These are phyloP conservation scores for Omphaloscelis lunosa DNA, from an alignment of 2,888 invertebrate species.

Conservation along the genomic window DNA sequence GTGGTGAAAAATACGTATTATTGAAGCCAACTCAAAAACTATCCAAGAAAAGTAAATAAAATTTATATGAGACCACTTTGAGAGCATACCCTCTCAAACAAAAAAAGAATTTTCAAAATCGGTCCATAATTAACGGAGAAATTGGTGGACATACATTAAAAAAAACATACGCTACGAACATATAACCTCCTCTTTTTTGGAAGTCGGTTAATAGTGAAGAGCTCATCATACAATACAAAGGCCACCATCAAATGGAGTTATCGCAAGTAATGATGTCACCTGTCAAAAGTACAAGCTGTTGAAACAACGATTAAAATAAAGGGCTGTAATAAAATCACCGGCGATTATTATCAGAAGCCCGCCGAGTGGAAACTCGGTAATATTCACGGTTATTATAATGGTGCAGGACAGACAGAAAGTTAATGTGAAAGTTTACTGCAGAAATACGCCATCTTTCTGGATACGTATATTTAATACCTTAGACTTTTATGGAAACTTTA, in stretches of 20 bases:
- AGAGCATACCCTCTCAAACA: too few relatives aligned
- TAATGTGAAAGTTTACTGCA: neutral
- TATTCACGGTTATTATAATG: slow-evolving; percentile 59
- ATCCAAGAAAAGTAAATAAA: too few relatives aligned
- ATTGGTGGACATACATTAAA: too few relatives aligned
- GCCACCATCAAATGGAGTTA: neutral
- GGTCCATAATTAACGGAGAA: too few relatives aligned
- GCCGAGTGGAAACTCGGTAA: slow-evolving; percentile 66
- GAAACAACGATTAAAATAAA: slow-evolving; percentile 59
- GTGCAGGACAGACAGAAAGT: slow-evolving; percentile 44
- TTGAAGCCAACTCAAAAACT: too few relatives aligned
- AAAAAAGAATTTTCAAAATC: too few relatives aligned
- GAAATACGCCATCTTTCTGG: neutral
- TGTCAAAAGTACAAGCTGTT: slow-evolving; percentile 53
- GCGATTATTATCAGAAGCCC: slow-evolving; percentile 60
- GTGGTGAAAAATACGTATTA: too few relatives aligned
- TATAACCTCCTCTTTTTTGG: too few relatives aligned
- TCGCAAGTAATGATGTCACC: slow-evolving; percentile 38
- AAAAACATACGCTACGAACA: too few relatives aligned
- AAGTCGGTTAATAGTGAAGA: too few relatives aligned
- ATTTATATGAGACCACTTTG: too few relatives aligned
- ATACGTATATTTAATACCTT: neutral
- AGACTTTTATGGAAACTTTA: neutral
- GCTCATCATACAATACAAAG: neutral
- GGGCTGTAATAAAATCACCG: slow-evolving; percentile 57